phyloP scores from a whole-genome alignment of 2,888 invertebrate genomes.

The Hypomecis punctinalis region DNA sequence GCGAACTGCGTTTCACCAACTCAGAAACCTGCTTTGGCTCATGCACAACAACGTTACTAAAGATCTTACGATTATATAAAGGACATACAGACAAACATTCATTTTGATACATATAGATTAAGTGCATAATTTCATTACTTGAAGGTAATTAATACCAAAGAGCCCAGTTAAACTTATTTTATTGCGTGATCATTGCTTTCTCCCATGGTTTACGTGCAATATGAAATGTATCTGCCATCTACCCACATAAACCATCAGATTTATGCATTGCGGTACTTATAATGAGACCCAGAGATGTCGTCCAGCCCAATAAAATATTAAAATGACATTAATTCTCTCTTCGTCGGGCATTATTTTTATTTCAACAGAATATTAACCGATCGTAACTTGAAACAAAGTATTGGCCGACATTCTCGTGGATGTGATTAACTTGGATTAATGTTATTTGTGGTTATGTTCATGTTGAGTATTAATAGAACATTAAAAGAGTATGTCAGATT shows the following conservation, averaged over 20 bases:
- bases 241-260: slow-evolving; percentile 71
- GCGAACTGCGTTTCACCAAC: too few relatives aligned
- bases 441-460: slow-evolving; percentile 35
- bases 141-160: slow-evolving; percentile 21
- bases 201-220: slow-evolving; percentile 40
- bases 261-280: slow-evolving; percentile 67
- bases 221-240: slow-evolving; percentile 70
- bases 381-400: slow-evolving; percentile 54
- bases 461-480: slow-evolving; percentile 31
- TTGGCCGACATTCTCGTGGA: slow-evolving; percentile 38
- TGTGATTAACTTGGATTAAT: slow-evolving; percentile 36
- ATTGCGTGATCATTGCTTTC: slow-evolving; percentile 41
- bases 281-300: slow-evolving; percentile 67
- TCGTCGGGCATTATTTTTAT: slow-evolving; percentile 60
- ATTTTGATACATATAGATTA: too few relatives aligned
- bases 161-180: slow-evolving; percentile 35
- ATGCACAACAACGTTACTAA: too few relatives aligned
- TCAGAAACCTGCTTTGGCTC: too few relatives aligned
- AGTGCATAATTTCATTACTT: too few relatives aligned
- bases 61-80: too few relatives aligned
- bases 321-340: slow-evolving; percentile 67
- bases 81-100: too few relatives aligned
- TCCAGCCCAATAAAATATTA: slow-evolving; percentile 71
- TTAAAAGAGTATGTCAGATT: slow-evolving; percentile 42
- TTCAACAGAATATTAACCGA: slow-evolving; percentile 57